Evolutionary conservation across 2,797 vertebrate species (phyloP).

Genomic region (Carduelis carduelis): DNA sequence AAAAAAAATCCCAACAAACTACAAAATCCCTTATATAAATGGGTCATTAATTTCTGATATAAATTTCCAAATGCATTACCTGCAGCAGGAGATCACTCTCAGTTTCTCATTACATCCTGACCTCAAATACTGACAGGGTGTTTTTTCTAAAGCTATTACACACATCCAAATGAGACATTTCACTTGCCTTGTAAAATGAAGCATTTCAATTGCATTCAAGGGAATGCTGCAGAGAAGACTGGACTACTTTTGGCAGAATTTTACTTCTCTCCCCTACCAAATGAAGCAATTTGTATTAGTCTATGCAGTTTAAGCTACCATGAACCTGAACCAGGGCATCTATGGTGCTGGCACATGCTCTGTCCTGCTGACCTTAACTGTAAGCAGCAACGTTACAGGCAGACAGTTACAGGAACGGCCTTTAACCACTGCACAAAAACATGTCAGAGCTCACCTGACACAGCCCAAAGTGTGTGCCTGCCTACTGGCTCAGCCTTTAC

Average conservation of each 20-base stretch:
- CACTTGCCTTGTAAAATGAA: background rate
- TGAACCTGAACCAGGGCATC: background rate
- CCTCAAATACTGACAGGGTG: background rate
- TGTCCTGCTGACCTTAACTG: background rate
- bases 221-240: background rate
- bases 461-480: background rate
- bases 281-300: background rate
- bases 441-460: background rate
- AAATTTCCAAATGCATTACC: slow-evolving; percentile 41
- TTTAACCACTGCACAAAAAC: background rate
- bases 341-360: background rate
- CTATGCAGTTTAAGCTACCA: background rate
- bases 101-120: slow-evolving; percentile 23
- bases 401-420: background rate
- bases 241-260: background rate
- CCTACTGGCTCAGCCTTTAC: background rate
- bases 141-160: background rate
- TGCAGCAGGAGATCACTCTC: slow-evolving; percentile 37
- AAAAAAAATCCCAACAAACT: background rate
- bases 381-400: background rate
- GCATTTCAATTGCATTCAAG: background rate
- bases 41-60: slow-evolving; percentile 32
- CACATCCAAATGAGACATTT: background rate
- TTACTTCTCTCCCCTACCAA: background rate
- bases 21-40: slow-evolving; percentile 36